Percentiles rank a stretch among this genome's conserved stretches.
Evolutionary conservation across 2,888 invertebrate genomes (phyloP).

Genomic region (Elmis aenea): DNA sequence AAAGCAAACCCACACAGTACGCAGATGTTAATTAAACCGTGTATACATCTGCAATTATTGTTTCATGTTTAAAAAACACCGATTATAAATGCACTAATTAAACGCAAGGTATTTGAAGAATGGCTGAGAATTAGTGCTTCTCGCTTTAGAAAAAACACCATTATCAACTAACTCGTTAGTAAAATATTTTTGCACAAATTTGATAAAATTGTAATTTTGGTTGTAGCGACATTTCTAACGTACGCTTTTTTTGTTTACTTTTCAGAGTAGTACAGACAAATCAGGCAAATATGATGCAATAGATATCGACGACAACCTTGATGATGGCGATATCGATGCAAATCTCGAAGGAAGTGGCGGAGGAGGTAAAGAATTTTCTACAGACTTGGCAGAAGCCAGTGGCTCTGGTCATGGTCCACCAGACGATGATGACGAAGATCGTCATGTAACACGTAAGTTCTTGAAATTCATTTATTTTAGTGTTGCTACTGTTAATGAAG

Average conservation of each 20-base stretch:
- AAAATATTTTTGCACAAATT: not conserved
- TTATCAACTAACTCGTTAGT: not conserved
- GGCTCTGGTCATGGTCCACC: slow-evolving; percentile 82
- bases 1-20: too few species aligned
- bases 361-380: slow-evolving; percentile 60
- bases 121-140: too few species aligned
- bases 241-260: slow-evolving; percentile 8
- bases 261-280: slow-evolving; percentile 27
- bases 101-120: too few species aligned
- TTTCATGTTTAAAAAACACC: too few species aligned
- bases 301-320: too few species aligned
- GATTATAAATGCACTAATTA: too few species aligned
- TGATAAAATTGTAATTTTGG: not conserved
- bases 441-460: slow-evolving; percentile 7
- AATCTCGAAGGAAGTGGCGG: slow-evolving; percentile 69
- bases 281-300: slow-evolving; percentile 35
- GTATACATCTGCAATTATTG: too few species aligned
- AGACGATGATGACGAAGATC: slow-evolving; percentile 63
- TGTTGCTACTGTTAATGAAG: too few species aligned
- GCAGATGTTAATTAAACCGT: too few species aligned
- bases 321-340: slow-evolving; percentile 72
- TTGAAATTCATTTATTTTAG: not conserved
- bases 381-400: slow-evolving; percentile 64
- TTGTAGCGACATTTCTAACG: not conserved
- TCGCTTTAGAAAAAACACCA: too few species aligned